These are phyloP conservation scores for Falco cherrug DNA, from an alignment of 2,797 vertebrate genomes.

Conservation along the genomic window DNA sequence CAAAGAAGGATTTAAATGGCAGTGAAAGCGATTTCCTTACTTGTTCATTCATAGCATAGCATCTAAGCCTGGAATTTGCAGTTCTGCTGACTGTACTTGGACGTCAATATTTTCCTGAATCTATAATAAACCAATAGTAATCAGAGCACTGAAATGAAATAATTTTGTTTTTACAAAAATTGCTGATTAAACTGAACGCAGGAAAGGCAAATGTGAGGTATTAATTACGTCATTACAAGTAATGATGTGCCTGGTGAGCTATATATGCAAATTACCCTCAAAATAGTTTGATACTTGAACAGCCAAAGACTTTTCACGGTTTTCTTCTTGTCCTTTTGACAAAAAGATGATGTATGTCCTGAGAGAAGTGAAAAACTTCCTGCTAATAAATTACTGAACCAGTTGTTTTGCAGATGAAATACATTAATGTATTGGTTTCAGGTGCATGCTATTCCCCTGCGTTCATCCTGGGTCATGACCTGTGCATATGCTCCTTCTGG, in stretches of 20 bases:
- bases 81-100: constrained; percentile 11
- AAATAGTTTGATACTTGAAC: background rate
- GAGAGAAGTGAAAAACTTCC: background rate
- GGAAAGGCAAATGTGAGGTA: background rate
- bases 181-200: background rate
- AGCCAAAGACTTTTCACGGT: background rate
- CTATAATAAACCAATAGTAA: constrained; percentile 20
- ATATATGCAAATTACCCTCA: background rate
- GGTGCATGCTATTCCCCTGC: constrained; percentile 97
- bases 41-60: background rate
- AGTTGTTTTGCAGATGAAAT: background rate
- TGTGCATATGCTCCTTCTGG: constrained; percentile 98
- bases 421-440: constrained; percentile 8
- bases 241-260: background rate
- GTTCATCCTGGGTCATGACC: constrained; percentile 99
- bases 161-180: background rate
- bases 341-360: background rate
- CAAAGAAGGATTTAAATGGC: constrained; percentile 10
- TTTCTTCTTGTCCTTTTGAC: background rate
- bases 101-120: constrained; percentile 18
- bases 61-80: background rate
- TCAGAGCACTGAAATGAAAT: background rate
- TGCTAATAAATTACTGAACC: background rate
- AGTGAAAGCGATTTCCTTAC: background rate
- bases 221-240: background rate